These are phyloP conservation scores for Zaprionus obscuricornis DNA, from an alignment of 2,888 invertebrate species.

Conservation along the genomic window DNA sequence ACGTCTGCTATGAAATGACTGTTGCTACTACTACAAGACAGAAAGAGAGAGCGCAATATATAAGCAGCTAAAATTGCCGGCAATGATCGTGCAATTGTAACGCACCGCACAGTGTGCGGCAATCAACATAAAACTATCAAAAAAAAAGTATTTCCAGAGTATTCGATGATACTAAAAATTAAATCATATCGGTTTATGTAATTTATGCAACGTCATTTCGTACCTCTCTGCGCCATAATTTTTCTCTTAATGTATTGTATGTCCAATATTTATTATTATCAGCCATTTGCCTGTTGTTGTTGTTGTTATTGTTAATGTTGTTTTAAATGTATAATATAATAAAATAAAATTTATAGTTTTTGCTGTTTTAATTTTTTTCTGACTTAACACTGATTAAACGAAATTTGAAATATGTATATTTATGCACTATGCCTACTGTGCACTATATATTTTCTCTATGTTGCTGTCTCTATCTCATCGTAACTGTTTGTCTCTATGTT, in stretches of 20 bases:
- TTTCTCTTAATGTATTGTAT: conserved; percentile 17
- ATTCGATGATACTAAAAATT: conserved; percentile 11
- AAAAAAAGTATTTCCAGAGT: too few species aligned
- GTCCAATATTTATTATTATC: conserved; percentile 33
- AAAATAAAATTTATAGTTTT: conserved; percentile 7
- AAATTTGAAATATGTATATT: not conserved
- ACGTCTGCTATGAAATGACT: conserved; percentile 31
- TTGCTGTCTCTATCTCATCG: too few species aligned
- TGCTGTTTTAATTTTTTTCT: not conserved
- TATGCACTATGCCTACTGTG: conserved; percentile 37
- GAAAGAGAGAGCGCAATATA: conserved; percentile 1
- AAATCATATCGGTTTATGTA: not conserved
- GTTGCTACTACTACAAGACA: too few species aligned
- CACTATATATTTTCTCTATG: too few species aligned
- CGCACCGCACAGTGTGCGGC: conserved; percentile 46
- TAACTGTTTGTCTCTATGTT: conserved; percentile 10
- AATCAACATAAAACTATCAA: conserved; percentile 15
- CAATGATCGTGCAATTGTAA: conserved; percentile 36
- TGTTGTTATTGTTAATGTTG: too few species aligned
- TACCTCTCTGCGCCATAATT: conserved; percentile 31
- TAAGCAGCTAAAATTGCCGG: too few species aligned
- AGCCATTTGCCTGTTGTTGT: too few species aligned
- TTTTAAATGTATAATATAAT: conserved; percentile 16
- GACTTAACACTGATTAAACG: not conserved
- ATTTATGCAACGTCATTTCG: not conserved